These are phyloP conservation scores for Sisor rabdophorus DNA, from an alignment of 2,113 vertebrate species.

Conservation along the genomic window DNA sequence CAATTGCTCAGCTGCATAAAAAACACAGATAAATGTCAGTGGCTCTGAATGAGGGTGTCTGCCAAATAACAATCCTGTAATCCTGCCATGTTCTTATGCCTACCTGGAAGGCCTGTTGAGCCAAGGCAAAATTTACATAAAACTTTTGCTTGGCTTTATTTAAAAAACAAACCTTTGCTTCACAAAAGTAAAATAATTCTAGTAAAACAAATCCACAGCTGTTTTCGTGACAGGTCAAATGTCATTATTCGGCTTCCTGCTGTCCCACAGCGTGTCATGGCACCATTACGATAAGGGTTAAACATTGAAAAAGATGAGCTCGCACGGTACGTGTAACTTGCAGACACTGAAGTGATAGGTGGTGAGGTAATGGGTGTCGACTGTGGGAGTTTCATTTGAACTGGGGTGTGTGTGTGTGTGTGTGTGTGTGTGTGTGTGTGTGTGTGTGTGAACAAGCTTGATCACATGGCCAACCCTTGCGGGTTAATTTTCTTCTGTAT, in stretches of 20 bases:
- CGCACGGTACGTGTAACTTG: slow-evolving; percentile 28
- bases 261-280: slow-evolving; percentile 31
- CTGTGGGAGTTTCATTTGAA: background rate
- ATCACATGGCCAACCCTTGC: background rate
- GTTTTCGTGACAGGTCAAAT: background rate
- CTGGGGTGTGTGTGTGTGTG: too few species aligned
- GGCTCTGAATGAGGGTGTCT: too few species aligned
- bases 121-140: too few species aligned
- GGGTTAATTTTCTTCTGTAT: background rate
- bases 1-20: too few species aligned
- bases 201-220: background rate
- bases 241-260: background rate
- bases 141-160: too few species aligned
- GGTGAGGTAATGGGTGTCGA: slow-evolving; percentile 10
- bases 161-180: background rate
- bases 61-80: too few species aligned
- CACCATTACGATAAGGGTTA: slow-evolving; percentile 34
- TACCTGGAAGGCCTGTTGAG: too few species aligned
- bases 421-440: too few species aligned
- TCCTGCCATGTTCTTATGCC: too few species aligned
- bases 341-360: slow-evolving; percentile 19
- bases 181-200: slow-evolving; percentile 20
- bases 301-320: slow-evolving; percentile 36
- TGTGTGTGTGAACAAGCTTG: background rate
- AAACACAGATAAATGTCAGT: too few species aligned